Percentiles rank a stretch among this genome's conserved stretches.
phyloP scores from a whole-genome alignment of 1,140 invertebrate species.

The Heliconius congener region DNA sequence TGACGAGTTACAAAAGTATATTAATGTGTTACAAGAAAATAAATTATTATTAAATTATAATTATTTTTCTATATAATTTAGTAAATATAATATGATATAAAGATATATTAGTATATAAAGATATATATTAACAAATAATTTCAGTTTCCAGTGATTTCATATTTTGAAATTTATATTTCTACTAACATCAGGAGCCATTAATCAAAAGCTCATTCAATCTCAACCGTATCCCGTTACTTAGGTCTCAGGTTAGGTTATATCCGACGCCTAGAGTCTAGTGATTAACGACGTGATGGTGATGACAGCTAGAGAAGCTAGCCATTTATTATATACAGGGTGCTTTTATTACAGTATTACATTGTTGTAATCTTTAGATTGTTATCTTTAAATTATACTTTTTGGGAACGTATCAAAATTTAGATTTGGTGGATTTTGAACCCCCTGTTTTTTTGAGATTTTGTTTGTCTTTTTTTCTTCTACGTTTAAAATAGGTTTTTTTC shows the following conservation, averaged over 20 bases:
- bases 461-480: too few species aligned
- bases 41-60: too few species aligned
- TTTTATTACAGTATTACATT: not conserved
- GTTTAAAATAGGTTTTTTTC: too few species aligned
- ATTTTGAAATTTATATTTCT: not conserved
- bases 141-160: not conserved
- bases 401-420: too few species aligned
- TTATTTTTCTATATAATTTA: too few species aligned
- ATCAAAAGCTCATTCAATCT: constrained; percentile 42
- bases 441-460: too few species aligned
- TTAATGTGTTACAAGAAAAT: too few species aligned
- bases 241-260: constrained; percentile 55
- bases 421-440: too few species aligned
- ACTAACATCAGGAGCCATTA: constrained; percentile 23
- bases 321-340: constrained; percentile 56
- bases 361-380: not conserved
- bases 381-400: too few species aligned
- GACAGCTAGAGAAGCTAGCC: constrained; percentile 54
- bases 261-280: constrained; percentile 61
- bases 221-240: constrained; percentile 40
- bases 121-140: not conserved
- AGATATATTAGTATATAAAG: not conserved
- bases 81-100: too few species aligned
- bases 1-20: too few species aligned
- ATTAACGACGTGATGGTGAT: constrained; percentile 70